phyloP scores from a whole-genome alignment of 64 coral and sea anemone species.

The Exaiptasia diaphana region DNA sequence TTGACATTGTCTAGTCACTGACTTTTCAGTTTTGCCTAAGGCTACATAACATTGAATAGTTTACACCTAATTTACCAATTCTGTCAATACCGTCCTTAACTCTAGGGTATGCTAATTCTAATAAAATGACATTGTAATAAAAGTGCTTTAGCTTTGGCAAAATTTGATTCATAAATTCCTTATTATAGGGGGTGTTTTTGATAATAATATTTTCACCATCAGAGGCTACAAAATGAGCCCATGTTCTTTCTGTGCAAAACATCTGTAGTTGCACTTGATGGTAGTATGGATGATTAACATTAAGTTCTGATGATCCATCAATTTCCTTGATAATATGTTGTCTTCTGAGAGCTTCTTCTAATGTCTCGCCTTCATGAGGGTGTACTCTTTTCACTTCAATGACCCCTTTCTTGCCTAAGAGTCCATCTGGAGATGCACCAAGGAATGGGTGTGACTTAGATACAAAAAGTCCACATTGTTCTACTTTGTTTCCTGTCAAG shows the following conservation, averaged over 20 bases:
- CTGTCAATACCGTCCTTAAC: constrained; percentile 1
- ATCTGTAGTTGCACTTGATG: constrained; percentile 4
- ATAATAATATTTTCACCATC: background rate
- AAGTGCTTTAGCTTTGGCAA: constrained; percentile 2
- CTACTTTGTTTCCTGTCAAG: constrained; percentile 52
- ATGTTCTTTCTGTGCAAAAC: background rate
- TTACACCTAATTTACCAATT: constrained; percentile 12
- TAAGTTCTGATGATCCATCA: background rate
- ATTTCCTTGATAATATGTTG: constrained; percentile 24
- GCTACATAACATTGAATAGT: background rate
- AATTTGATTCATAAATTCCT: background rate
- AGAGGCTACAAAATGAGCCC: constrained; percentile 18
- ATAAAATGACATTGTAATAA: constrained; percentile 11
- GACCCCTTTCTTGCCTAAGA: constrained; percentile 22
- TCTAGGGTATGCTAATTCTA: constrained; percentile 5
- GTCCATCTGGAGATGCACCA: constrained; percentile 70
- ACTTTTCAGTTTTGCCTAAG: too few relatives aligned
- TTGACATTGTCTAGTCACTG: too few relatives aligned
- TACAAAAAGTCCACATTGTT: constrained; percentile 65
- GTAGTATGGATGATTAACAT: background rate
- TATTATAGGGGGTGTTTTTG: background rate
- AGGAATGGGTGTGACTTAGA: constrained; percentile 56
- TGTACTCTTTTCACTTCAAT: constrained; percentile 51
- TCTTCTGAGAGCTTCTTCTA: constrained; percentile 42
- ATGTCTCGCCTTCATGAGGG: constrained; percentile 40